Conservation (phyloP, 2,797 vertebrate species). For the Pteronotus mesoamericanus region DNA sequence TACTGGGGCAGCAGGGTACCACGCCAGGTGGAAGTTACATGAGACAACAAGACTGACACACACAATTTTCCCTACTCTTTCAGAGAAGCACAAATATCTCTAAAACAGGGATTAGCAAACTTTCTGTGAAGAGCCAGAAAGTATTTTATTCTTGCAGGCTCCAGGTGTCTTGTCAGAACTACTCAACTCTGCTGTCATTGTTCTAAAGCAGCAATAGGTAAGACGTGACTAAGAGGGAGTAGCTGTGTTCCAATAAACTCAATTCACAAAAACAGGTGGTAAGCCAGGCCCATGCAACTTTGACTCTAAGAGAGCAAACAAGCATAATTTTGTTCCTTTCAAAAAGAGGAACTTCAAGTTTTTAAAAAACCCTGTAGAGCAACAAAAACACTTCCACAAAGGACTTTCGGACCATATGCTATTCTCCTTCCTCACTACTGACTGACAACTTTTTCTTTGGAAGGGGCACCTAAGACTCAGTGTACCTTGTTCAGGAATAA, state of each 20-base stretch:
- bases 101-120: not conserved
- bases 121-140: not conserved
- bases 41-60: not conserved
- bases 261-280: not conserved
- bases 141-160: not conserved
- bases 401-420: not conserved
- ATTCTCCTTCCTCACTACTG: not conserved
- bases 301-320: not conserved
- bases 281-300: not conserved
- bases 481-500: not conserved
- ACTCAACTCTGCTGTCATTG: not conserved
- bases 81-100: not conserved
- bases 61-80: not conserved
- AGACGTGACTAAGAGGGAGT: not conserved
- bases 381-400: not conserved
- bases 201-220: not conserved
- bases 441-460: not conserved
- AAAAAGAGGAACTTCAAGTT: not conserved
- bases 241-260: not conserved
- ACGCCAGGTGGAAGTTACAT: not conserved
- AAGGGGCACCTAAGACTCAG: not conserved
- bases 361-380: not conserved
- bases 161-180: not conserved
- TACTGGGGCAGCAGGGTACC: not conserved
- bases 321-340: not conserved